Evolutionary conservation across 2,888 invertebrate species (phyloP).

Genomic region (Drosophila anomalata): DNA sequence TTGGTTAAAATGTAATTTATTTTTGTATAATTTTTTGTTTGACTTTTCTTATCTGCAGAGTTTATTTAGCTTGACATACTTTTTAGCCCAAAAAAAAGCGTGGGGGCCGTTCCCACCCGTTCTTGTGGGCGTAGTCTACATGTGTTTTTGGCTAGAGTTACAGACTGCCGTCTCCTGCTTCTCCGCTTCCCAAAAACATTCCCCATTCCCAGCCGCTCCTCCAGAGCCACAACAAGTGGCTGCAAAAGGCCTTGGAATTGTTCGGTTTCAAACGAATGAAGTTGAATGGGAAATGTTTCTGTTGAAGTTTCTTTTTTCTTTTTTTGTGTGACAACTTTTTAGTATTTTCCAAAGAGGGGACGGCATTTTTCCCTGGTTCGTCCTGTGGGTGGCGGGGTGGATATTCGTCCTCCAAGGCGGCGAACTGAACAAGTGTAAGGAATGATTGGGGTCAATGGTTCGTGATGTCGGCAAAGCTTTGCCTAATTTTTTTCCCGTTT

Average conservation of each 20-base stretch:
- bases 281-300: slow-evolving; percentile 48
- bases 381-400: background rate
- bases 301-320: slow-evolving; percentile 35
- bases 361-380: slow-evolving; percentile 27
- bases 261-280: slow-evolving; percentile 46
- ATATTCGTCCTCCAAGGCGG: slow-evolving; percentile 35
- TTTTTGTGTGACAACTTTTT: slow-evolving; percentile 35
- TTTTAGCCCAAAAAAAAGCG: slow-evolving; percentile 8
- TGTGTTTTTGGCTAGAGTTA: slow-evolving; percentile 30
- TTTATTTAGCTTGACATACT: slow-evolving; percentile 34
- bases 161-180: background rate
- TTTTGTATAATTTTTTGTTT: slow-evolving; percentile 46
- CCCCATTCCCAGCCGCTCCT: background rate
- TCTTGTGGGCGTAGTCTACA: slow-evolving; percentile 42
- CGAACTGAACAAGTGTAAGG: slow-evolving; percentile 47
- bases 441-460: slow-evolving; percentile 57
- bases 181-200: background rate
- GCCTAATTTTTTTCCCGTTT: slow-evolving; percentile 16
- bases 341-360: slow-evolving; percentile 27
- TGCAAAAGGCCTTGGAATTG: slow-evolving; percentile 42
- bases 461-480: slow-evolving; percentile 32
- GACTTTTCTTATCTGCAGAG: slow-evolving; percentile 31
- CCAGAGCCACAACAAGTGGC: slow-evolving; percentile 63
- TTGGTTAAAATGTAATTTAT: slow-evolving; percentile 36
- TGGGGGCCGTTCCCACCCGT: background rate